Conservation (phyloP, 2,888 invertebrate species). For the Drosophila neonasuta region DNA sequence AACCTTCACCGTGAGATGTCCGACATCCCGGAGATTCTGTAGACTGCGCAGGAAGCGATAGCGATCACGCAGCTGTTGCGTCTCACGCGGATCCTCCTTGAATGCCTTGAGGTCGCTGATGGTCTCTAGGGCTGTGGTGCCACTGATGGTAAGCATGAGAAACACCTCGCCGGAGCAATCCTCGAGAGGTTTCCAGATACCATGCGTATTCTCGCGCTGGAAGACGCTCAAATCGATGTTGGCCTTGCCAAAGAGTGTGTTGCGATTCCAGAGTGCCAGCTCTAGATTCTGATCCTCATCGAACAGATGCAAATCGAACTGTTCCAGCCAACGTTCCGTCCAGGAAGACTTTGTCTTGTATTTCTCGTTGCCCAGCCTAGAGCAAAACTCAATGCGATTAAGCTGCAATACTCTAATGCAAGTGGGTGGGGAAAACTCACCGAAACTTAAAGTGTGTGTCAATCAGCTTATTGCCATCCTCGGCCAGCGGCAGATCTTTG, state of each 20-base stretch:
- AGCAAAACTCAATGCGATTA: too few relatives aligned
- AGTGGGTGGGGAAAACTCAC: constrained; percentile 82
- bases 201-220: constrained; percentile 95
- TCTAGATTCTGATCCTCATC: constrained; percentile 96
- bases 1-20: constrained; percentile 97
- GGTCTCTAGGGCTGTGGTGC: constrained; percentile 95
- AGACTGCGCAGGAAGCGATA: constrained; percentile 86
- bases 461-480: constrained; percentile 90
- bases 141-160: constrained; percentile 95
- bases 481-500: constrained; percentile 93
- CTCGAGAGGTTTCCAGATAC: constrained; percentile 93
- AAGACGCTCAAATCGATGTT: constrained; percentile 91
- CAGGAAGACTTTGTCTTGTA: constrained; percentile 96
- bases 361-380: constrained; percentile 96
- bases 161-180: constrained; percentile 93
- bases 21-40: constrained; percentile 92
- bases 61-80: constrained; percentile 84
- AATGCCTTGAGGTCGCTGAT: constrained; percentile 94
- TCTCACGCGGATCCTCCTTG: constrained; percentile 90
- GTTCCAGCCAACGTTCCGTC: constrained; percentile 96
- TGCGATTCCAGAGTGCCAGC: constrained; percentile 90
- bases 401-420: too few relatives aligned
- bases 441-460: constrained; percentile 98
- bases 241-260: constrained; percentile 85
- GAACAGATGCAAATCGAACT: constrained; percentile 97